These are phyloP conservation scores for Noctua fimbriata DNA, from an alignment of 2,888 invertebrate genomes.

Conservation along the genomic window DNA sequence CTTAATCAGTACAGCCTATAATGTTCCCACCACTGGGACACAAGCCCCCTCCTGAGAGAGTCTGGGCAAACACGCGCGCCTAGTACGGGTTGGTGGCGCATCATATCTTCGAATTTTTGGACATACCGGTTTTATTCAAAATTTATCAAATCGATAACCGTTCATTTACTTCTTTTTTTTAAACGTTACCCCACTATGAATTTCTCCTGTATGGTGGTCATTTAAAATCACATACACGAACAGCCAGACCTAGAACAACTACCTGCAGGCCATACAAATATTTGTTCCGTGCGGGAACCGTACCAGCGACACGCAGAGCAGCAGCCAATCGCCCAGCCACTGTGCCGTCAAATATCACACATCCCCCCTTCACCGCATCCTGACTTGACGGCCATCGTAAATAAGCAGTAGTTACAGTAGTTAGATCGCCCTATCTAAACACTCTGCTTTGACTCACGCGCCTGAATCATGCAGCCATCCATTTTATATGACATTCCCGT, in stretches of 20 bases:
- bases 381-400: slow-evolving; percentile 69
- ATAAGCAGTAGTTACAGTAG: slow-evolving; percentile 81
- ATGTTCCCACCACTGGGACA: not conserved
- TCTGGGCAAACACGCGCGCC: not conserved
- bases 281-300: not conserved
- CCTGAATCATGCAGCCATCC: slow-evolving; percentile 74
- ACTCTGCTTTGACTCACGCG: slow-evolving; percentile 76
- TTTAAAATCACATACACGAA: not conserved
- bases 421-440: slow-evolving; percentile 77
- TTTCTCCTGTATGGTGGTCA: not conserved
- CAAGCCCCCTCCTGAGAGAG: not conserved
- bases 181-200: not conserved
- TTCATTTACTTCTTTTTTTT: not conserved
- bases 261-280: not conserved
- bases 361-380: slow-evolving; percentile 45
- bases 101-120: not conserved
- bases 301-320: not conserved
- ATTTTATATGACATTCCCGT: slow-evolving; percentile 26
- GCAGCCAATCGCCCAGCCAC: not conserved
- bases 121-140: not conserved
- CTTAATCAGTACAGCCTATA: not conserved
- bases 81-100: not conserved
- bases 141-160: not conserved
- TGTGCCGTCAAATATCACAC: not conserved
- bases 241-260: not conserved